Conservation (phyloP, 2,888 invertebrate genomes). For the Heliconius ethilla region DNA sequence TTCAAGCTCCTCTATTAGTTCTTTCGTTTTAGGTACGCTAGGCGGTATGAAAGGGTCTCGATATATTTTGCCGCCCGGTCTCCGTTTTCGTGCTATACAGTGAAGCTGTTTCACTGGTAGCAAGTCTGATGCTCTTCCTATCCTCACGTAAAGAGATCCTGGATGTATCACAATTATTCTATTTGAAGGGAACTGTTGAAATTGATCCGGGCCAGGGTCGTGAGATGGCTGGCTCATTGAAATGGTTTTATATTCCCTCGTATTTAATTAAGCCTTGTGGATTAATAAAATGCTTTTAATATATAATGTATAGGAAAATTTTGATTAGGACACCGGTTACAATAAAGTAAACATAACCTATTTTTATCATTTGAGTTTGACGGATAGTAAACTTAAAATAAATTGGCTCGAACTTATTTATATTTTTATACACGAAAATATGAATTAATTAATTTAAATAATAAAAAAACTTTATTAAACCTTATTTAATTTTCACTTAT, state of each 20-base stretch:
- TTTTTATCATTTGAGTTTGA: constrained; percentile 1
- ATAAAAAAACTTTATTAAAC: no score
- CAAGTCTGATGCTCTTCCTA: constrained; percentile 95
- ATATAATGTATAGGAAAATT: background rate
- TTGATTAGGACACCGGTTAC: constrained; percentile 2
- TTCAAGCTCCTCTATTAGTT: constrained; percentile 89
- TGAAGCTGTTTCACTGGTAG: constrained; percentile 93
- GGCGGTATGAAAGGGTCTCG: constrained; percentile 85
- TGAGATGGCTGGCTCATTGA: constrained; percentile 68
- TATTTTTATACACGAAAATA: no score
- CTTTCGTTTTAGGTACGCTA: constrained; percentile 84
- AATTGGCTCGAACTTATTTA: background rate
- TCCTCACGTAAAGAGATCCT: constrained; percentile 93
- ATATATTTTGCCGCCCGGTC: constrained; percentile 80
- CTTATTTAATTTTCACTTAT: no score
- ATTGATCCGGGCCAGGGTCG: constrained; percentile 71
- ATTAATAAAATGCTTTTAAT: background rate
- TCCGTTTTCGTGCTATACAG: constrained; percentile 88
- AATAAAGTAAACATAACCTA: constrained; percentile 30
- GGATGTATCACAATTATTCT: constrained; percentile 97
- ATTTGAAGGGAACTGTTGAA: constrained; percentile 87
- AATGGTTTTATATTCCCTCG: background rate
- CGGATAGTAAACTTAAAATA: background rate
- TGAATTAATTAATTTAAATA: no score
- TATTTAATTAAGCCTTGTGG: background rate